Evolutionary conservation across 2,888 invertebrate species (phyloP).

Genomic region (Lasioglossum lativentre): DNA sequence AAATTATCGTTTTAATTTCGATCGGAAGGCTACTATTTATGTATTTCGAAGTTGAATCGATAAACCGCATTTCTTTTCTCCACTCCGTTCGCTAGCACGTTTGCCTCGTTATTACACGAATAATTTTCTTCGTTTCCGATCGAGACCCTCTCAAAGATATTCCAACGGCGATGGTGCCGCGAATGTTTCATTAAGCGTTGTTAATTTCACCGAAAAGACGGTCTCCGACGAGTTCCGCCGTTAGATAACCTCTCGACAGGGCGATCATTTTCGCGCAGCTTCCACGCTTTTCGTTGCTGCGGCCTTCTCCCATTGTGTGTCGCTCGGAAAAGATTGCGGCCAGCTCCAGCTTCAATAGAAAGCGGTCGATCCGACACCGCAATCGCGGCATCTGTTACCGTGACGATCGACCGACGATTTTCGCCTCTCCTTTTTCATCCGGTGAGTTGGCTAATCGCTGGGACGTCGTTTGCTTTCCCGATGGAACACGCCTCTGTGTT

Average conservation of each 20-base stretch:
- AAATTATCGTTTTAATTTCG: not conserved
- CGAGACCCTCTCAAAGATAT: not conserved
- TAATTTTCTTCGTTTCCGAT: not conserved
- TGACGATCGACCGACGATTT: conserved; percentile 60
- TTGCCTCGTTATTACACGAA: not conserved
- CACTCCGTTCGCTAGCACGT: too few species aligned
- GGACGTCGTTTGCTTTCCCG: conserved; percentile 53
- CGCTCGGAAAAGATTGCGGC: conserved; percentile 56
- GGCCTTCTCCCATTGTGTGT: conserved; percentile 35
- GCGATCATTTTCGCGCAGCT: conserved; percentile 37
- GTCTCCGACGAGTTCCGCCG: not conserved
- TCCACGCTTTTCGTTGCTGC: conserved; percentile 45
- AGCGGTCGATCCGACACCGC: conserved; percentile 59
- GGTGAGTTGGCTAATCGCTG: conserved; percentile 56
- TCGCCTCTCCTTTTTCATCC: conserved; percentile 56
- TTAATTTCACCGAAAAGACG: conserved; percentile 26
- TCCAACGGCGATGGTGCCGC: not conserved
- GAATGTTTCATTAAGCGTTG: not conserved
- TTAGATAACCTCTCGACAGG: conserved; percentile 12
- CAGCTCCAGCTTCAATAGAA: conserved; percentile 55
- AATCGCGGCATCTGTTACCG: conserved; percentile 60
- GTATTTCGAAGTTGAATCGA: not conserved
- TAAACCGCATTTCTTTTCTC: not conserved
- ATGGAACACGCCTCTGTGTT: conserved; percentile 30
- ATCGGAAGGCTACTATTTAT: not conserved